Evolutionary conservation across 2,113 vertebrate species (phyloP).

Genomic region (Percina caprodes): DNA sequence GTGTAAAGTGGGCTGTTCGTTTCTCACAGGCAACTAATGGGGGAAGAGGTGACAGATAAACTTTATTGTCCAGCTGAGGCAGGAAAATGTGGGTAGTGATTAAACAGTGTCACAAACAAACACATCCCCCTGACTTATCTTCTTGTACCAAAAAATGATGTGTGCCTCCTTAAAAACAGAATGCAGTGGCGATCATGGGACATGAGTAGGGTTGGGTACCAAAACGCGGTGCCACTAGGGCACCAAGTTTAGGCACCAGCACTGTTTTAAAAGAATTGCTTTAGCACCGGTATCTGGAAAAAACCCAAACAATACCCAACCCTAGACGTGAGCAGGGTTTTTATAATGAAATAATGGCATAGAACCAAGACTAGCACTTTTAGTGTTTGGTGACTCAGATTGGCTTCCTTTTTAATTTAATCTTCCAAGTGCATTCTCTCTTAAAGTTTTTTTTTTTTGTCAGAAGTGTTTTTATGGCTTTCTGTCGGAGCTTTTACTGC

Average conservation of each 20-base stretch:
- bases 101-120: background rate
- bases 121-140: background rate
- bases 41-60: background rate
- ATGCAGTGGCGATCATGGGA: background rate
- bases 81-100: background rate
- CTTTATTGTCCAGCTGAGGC: no score
- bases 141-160: background rate
- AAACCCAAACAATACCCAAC: no score
- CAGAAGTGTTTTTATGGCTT: conserved; percentile 20
- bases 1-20: background rate
- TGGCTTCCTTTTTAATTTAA: conserved; percentile 16
- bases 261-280: no score
- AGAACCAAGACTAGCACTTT: conserved; percentile 29
- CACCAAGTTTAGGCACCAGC: no score
- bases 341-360: background rate
- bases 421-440: conserved; percentile 3
- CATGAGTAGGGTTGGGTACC: background rate
- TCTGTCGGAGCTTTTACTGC: conserved; percentile 12
- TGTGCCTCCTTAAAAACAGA: background rate
- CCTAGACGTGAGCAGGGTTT: background rate
- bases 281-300: no score
- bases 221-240: no score
- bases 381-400: conserved; percentile 13
- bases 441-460: conserved; percentile 1
- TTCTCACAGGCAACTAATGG: background rate